Evolutionary conservation across 2,797 vertebrate genomes (phyloP), one percentile per base, ranked within the genome.

Genomic region (Malurus splendens): DNA sequence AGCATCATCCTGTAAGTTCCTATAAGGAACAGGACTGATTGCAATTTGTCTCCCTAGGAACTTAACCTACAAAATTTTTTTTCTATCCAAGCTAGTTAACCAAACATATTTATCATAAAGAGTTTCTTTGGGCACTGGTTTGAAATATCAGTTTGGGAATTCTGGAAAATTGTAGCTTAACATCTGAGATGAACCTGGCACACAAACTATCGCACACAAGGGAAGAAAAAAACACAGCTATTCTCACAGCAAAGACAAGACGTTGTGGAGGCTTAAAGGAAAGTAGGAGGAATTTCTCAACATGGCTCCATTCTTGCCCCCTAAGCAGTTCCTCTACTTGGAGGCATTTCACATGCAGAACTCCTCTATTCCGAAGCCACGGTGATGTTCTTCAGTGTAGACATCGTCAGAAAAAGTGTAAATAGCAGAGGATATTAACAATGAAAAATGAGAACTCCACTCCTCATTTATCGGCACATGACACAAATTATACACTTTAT

Each of bases 301-400:
- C 19, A 32, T 1, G 2, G 8, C 11, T 50, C 44, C n/a, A 10
- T 65, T 66, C 39, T 72, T 3, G 1, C 6, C 1, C 0, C 54
- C 42, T 3, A 6, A 50, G 30, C 14, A 56, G 12, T 12, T 64
- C 10, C 39, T 82, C 42, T 33, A 1, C 4, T 0, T 27, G 28
- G 50, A 68, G 10, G 48, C 0, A 0, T 11, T 44, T 4, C 14
- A 11, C 28, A 7, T 1, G 14, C 9, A 48, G 55, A 61, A 44
- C 30, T 39, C 10, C 27, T 36, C 23, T 71, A 15, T 30, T 74
- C 14, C 0, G 0, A 79, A 91, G 44, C 5, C 6, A 1, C 9
- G 17, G 30, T 11, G 47, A 51, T 1, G 5, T 50, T 28, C 55
- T 33, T 61, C 7, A 1, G 27, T 20, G 17, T 36, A 61, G 27